Evolutionary conservation across 2,797 vertebrate species (phyloP).

Genomic region (Argya squamiceps): DNA sequence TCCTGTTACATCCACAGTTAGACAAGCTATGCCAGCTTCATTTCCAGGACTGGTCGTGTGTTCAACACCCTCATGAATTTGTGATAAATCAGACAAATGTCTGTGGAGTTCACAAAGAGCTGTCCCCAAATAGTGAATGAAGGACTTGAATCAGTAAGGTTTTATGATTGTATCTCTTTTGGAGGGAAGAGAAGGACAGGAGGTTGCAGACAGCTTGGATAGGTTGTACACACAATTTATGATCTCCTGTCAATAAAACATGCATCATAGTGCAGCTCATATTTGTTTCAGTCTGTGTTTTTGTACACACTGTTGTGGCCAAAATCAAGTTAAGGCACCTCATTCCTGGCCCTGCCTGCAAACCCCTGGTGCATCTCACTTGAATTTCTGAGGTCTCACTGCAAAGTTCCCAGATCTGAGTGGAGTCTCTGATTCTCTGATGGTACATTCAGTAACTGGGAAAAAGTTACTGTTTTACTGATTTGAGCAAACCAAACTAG

Average conservation of each 20-base stretch:
- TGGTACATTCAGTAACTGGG: not conserved
- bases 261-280: not conserved
- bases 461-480: not conserved
- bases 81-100: not conserved
- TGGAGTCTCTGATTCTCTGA: not conserved
- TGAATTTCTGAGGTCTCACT: not conserved
- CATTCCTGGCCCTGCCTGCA: not conserved
- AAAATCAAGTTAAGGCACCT: not conserved
- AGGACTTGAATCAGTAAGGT: not conserved
- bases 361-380: not conserved
- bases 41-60: not conserved
- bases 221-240: not conserved
- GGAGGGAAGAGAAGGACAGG: not conserved
- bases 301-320: fast-evolving
- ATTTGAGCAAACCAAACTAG: not conserved
- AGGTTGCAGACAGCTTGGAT: not conserved
- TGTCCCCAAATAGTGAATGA: not conserved
- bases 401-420: not conserved
- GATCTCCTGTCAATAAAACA: not conserved
- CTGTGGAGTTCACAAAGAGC: not conserved
- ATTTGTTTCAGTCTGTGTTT: not conserved
- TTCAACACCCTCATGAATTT: not conserved
- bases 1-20: not conserved
- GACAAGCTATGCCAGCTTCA: not conserved
- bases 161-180: not conserved